Evolutionary conservation across 2,797 vertebrate species (phyloP), one percentile per base, ranked within the genome.

Genomic region (Setipinna tenuifilis): DNA sequence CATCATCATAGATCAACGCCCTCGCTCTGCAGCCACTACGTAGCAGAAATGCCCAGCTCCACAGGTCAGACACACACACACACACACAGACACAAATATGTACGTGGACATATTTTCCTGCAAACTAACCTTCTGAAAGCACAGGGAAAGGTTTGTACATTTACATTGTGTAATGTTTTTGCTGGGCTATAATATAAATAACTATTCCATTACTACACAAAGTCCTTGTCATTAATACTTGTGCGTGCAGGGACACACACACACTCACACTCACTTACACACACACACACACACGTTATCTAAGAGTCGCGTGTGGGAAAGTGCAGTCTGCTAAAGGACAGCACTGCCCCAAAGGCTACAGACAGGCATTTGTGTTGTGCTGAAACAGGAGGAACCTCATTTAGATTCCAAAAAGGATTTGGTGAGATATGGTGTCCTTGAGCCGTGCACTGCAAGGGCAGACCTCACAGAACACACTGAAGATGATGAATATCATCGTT

Each of bases 301-400:
- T 21, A 21, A 78, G 3, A 25, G 61, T n/a, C 17, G 61, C 44
- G 6, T 16, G 19, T 21, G 21, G 71, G 25, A 41, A 17, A 78
- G 71, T 78, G 41, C 31, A 78, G 71, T 75, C 68, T 41, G 71
- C 31, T 75, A 75, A 75, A 78, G 35, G 71, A 78, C 35, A 78
- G 71, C 16, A 35, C 31, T 44, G 0, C 31, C 65, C 71, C 31
- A 78, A 44, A 44, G 71, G 16, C 71, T 21, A 44, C 35, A 44
- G 31, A 41, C 19, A 21, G 44, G 71, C 35, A 78, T 78, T 44
- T 41, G 50, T 78, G 71, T 78, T 78, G 71, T 44, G 35, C 71
- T 44, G 68, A 75, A 19, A 3, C 6, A 21, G 19, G 35, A 44
- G 41, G 21, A 78, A 44, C 4, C 68, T 75, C 14, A 35, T 75